Evolutionary conservation across 2,888 invertebrate species (phyloP), one percentile per base, ranked within the genome.

Genomic region (Napeogenes sylphis): DNA sequence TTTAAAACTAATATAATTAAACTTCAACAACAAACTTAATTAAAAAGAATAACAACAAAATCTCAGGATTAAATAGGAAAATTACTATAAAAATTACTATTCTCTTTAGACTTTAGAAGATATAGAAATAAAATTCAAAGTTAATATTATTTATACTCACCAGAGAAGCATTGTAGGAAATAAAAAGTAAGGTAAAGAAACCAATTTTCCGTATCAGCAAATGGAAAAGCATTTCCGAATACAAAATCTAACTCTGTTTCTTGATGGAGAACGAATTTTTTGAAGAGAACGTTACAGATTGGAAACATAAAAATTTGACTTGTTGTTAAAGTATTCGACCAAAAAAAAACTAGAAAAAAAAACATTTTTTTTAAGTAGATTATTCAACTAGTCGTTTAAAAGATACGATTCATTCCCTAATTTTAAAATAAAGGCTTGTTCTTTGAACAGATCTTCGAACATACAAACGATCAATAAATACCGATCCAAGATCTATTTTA

Each of bases 161-260:
- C 76, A 56, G 75, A 73, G 64, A 78, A 82, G 47, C 61, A 65
- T 67, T 85, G 77, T 66, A 82, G 80, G 21, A 73, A 59, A 70
- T 85, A 85, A 21, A 77, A 71, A 14, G 64, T 64, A 54, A 79
- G 67, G 72, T 85, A 86, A 66, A 69, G 72, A 10, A 66, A 42
- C 83, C 80, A 82, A 68, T 70, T 76, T 62, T 72, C 70, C 3
- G 67, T 68, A 4, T 78, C 74, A 67, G 82, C 75, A 64, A 80
- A 84, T 0, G 83, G 84, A 47, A 77, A 81, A 2, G 73, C 75
- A 64, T 78, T 79, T 33, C 73, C 73, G 53, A 82, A 81, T 5
- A 82, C 82, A 1, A 84, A 67, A n/a, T 72, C 61, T 21, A 79
- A 64, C 35, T 72, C 73, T 45, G 62, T 68, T 10, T 67, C 74